Evolutionary conservation across 1,140 invertebrate genomes (phyloP), one percentile per base, ranked within the genome.

Genomic region (Solenopsis fugax): DNA sequence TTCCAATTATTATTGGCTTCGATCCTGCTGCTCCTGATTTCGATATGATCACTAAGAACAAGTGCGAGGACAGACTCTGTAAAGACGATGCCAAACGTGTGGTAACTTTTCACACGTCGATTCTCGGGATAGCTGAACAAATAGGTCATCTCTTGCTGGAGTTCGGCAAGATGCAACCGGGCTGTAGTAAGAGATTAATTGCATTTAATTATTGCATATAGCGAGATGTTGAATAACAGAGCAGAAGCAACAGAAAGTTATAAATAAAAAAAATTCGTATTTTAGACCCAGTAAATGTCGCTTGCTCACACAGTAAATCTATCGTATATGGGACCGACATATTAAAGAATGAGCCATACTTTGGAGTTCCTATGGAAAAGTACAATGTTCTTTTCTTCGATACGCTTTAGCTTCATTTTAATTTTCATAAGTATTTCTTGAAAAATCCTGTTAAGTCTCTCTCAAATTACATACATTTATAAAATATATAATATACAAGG

Each of bases 1-100:
- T 50, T 2, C 0, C 6, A 0, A 18, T 2, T 58, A 41, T 89
- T 2, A 18, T 88, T 1, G 87, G 9, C 9, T 1, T 21, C 3
- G 89, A 90, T 82, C 89, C 89, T 13, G 89, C 89, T 0, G 24
- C 4, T 0, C 89, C 87, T 0, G 1, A n/a, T 0, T 87, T 88
- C 24, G 0, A 0, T 0, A n/a, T n/a, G n/a, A n/a, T n/a, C n/a
- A n/a, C n/a, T n/a, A 0, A 0, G 0, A 84, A 77, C 0, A 0
- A 21, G 0, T 78, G 73, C 13, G 0, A 13, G 0, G 0, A 87
- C 0, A 87, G 67, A 45, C 9, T 89, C 0, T 89, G 86, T n/a
- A 13, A 34, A 0, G 1, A 56, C 2, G 87, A 89, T 29, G 77
- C 84, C 1, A 1, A 34, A 0, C 10, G 12, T 60, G n/a, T 90